Base-by-base conservation (phyloP, 1,140 invertebrate species). In the Thaumatotibia leucotreta region DNA sequence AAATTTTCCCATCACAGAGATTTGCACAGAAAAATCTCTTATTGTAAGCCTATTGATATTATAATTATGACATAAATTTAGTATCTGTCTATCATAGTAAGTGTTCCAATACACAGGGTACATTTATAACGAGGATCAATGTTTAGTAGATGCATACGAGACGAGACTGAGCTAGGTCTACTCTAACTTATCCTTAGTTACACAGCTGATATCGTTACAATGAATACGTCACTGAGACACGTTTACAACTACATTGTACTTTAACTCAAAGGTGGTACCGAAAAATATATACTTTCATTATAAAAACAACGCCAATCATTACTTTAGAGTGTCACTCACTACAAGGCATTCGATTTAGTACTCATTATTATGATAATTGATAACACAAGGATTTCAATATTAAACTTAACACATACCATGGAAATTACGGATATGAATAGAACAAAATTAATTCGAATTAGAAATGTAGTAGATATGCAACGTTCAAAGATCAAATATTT, bases 201-300 rank as follows among this genome's bases (percentile, higher is more conserved):
- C 81, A 80, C 75, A 20, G 70, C 75, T 81, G 81, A 87, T 83
- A 88, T 82, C 77, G 82, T 83, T 82, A 83, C 66, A 76, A 77
- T 80, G 74, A 80, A 82, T 82, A 88, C 76, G 80, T 83, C 84
- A 82, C 80, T 84, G 84, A 84, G 82, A 88, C 77, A 86, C 78
- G 79, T 70, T 80, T 83, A 81, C 76, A 87, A 82, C 86, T 90
- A 90, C 76, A 78, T 90, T 90, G 88, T 90, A 90, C 88, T 90
- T 88, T 88, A 88, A 90, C 77, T 88, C 86, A 90, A 88, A 90
- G 88, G 88, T 90, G 88, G 88, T 90, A 88, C 86, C 88, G 77
- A 89, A 89, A 89, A 87, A 86, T 88, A 88, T 89, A 84, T 77
- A 79, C 77, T 84, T 86, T 86, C 79, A 82, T 73, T 80, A 80